phyloP scores from a whole-genome alignment of 2,888 invertebrate species.

The Dasysyrphus albostriatus region DNA sequence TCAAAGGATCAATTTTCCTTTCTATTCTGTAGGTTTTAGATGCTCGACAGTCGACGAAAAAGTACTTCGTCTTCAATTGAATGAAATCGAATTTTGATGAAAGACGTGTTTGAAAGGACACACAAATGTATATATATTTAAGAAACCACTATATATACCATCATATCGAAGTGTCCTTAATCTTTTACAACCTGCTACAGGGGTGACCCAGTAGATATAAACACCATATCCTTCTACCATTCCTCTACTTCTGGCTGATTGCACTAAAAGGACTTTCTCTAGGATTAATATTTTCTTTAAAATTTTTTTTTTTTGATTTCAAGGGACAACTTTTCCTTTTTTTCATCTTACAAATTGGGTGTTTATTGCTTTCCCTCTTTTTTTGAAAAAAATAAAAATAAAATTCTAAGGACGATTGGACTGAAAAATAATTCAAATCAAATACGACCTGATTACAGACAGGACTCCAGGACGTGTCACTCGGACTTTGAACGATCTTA shows the following conservation, averaged over 20 bases:
- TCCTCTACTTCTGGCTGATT: slow-evolving; percentile 3
- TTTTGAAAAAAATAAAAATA: slow-evolving; percentile 23
- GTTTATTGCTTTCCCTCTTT: slow-evolving; percentile 54
- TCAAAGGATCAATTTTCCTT: slow-evolving; percentile 72
- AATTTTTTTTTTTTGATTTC: slow-evolving; percentile 27
- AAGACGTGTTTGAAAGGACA: slow-evolving; percentile 69
- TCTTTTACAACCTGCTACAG: slow-evolving; percentile 40
- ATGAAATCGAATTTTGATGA: slow-evolving; percentile 73
- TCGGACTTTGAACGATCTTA: neutral
- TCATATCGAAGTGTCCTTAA: slow-evolving; percentile 48
- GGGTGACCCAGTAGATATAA: neutral
- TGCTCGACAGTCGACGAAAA: neutral
- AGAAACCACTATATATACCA: slow-evolving; percentile 28
- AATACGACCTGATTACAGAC: slow-evolving; percentile 69
- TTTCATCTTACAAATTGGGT: slow-evolving; percentile 54
- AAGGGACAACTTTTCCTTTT: slow-evolving; percentile 28
- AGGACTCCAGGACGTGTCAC: slow-evolving; percentile 52
- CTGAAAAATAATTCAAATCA: slow-evolving; percentile 55
- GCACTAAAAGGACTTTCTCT: slow-evolving; percentile 28
- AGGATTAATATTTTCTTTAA: slow-evolving; percentile 46
- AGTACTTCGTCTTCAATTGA: slow-evolving; percentile 52
- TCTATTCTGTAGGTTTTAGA: slow-evolving; percentile 4
- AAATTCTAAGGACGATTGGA: slow-evolving; percentile 15
- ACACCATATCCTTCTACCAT: slow-evolving; percentile 3
- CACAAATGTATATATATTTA: slow-evolving; percentile 56